phyloP scores from a whole-genome alignment of 2,888 invertebrate genomes.

The Glyphotaelius pellucidus region DNA sequence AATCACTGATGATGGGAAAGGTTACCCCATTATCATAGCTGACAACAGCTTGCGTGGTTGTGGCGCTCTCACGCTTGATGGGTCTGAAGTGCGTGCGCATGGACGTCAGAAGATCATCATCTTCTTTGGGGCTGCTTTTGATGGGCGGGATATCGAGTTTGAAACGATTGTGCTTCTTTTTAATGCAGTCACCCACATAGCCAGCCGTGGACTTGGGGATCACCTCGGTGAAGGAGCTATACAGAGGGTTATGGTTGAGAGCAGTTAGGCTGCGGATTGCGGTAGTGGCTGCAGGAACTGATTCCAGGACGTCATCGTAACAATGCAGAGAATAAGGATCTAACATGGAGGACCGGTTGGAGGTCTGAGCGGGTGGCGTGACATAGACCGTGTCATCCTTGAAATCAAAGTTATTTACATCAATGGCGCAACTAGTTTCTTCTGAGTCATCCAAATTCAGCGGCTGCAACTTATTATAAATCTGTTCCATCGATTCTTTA shows the following conservation, averaged over 20 bases:
- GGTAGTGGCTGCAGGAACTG: slow-evolving; percentile 71
- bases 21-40: slow-evolving; percentile 84
- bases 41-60: slow-evolving; percentile 69
- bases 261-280: slow-evolving; percentile 77
- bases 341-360: slow-evolving; percentile 23
- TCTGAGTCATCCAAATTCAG: slow-evolving; percentile 64
- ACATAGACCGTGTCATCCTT: slow-evolving; percentile 26
- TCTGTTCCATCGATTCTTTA: slow-evolving; percentile 64
- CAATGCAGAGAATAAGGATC: slow-evolving; percentile 68
- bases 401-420: slow-evolving; percentile 27
- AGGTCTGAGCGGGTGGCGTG: slow-evolving; percentile 20
- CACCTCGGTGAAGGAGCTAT: slow-evolving; percentile 81
- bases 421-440: slow-evolving; percentile 8
- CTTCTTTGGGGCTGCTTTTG: slow-evolving; percentile 67
- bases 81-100: slow-evolving; percentile 90
- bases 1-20: slow-evolving; percentile 81
- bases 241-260: slow-evolving; percentile 80
- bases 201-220: slow-evolving; percentile 70
- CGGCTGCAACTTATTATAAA: slow-evolving; percentile 66
- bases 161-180: slow-evolving; percentile 59
- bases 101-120: slow-evolving; percentile 84
- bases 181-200: slow-evolving; percentile 61
- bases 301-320: slow-evolving; percentile 73
- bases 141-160: slow-evolving; percentile 35
- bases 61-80: slow-evolving; percentile 79